Conservation (phyloP, 2,113 vertebrate species). For the Centropus unirufus region DNA sequence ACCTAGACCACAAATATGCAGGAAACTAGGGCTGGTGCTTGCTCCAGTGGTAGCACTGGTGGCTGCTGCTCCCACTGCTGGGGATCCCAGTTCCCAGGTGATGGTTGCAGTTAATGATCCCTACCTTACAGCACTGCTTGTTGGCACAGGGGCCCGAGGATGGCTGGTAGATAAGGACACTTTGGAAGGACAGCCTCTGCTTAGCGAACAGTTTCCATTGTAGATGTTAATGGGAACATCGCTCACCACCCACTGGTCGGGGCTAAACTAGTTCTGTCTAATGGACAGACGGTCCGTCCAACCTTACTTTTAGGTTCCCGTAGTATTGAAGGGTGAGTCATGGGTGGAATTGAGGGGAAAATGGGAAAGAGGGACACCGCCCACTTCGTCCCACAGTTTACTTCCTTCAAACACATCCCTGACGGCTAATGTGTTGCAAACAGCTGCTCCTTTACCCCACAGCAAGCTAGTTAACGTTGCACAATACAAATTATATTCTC, state of each 20-base stretch:
- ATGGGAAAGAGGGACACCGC: not conserved
- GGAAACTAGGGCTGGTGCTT: not conserved
- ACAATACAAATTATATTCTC: not conserved
- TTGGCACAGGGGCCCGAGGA: not conserved
- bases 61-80: not conserved
- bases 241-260: not conserved
- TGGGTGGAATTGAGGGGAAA: not conserved
- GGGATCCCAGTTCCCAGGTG: not conserved
- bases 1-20: not conserved
- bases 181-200: not conserved
- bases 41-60: not conserved
- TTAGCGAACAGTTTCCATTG: not conserved
- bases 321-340: not conserved
- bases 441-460: not conserved
- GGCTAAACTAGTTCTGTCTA: not conserved
- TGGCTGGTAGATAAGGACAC: not conserved
- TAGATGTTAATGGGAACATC: not conserved
- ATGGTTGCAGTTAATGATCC: not conserved
- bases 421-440: conserved; percentile 10
- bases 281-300: not conserved
- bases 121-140: not conserved
- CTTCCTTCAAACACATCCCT: not conserved
- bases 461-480: conserved; percentile 31
- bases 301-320: not conserved
- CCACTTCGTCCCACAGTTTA: not conserved